Evolutionary conservation across 2,797 vertebrate species (phyloP).

Genomic region (Moxostoma hubbsi): DNA sequence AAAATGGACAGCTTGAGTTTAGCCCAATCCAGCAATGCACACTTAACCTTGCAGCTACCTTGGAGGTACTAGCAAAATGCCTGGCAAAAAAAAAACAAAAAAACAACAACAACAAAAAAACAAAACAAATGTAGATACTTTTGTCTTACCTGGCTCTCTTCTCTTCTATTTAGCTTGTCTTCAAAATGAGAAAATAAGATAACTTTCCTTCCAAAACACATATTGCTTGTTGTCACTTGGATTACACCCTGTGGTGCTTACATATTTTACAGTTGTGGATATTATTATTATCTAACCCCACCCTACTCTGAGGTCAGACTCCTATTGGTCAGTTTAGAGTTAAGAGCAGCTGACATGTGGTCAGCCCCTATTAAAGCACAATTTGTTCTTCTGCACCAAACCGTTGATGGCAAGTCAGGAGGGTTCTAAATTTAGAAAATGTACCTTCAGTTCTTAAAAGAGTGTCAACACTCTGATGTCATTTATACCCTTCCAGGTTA

Average conservation of each 20-base stretch:
- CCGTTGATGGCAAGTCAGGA: neutral
- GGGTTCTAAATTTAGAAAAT: too few species aligned
- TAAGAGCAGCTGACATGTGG: neutral
- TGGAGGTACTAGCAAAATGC: neutral
- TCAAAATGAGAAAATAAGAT: neutral
- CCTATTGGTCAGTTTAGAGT: slow-evolving; percentile 29
- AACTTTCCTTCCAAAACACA: slow-evolving; percentile 9
- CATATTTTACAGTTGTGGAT: slow-evolving; percentile 24
- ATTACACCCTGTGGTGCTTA: slow-evolving; percentile 27
- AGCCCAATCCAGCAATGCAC: neutral
- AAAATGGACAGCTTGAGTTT: neutral
- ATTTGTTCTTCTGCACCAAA: neutral
- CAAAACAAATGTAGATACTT: neutral
- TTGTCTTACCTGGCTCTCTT: slow-evolving; percentile 32
- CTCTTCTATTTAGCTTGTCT: neutral
- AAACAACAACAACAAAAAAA: too few species aligned
- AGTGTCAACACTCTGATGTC: neutral
- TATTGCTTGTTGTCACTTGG: neutral
- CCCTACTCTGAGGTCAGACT: neutral
- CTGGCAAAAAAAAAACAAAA: neutral
- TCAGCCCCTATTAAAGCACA: slow-evolving; percentile 1
- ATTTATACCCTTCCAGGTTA: neutral
- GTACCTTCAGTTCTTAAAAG: neutral
- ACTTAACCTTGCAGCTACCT: slow-evolving; percentile 24
- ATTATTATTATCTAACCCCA: slow-evolving; percentile 7